Evolutionary conservation across 2,888 invertebrate species (phyloP).

Genomic region (Leptogaster cylindrica): DNA sequence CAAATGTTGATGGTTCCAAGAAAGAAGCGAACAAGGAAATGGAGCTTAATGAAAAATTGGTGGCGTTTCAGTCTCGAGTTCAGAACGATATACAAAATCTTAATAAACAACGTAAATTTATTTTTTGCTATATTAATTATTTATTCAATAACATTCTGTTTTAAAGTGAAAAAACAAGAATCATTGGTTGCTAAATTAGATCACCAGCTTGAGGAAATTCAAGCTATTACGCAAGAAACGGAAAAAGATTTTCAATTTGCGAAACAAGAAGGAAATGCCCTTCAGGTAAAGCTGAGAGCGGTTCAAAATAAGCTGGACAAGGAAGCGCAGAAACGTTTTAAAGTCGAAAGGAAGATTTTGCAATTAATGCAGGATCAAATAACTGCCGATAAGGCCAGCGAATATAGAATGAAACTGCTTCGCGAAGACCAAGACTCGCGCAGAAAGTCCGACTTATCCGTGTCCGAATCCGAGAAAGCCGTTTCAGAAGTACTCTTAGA

Average conservation of each 20-base stretch:
- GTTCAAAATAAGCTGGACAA: conserved; percentile 63
- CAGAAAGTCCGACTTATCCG: conserved; percentile 58
- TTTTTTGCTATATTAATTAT: not conserved
- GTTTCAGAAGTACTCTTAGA: conserved; percentile 62
- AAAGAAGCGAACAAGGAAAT: conserved; percentile 72
- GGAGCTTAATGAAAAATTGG: conserved; percentile 70
- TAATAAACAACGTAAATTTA: conserved; percentile 59
- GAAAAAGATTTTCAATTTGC: conserved; percentile 68
- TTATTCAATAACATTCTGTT: not conserved
- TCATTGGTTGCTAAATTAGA: conserved; percentile 65
- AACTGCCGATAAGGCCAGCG: conserved; percentile 72
- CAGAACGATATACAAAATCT: conserved; percentile 65
- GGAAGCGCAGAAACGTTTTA: conserved; percentile 64
- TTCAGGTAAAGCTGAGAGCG: conserved; percentile 56
- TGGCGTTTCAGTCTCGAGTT: conserved; percentile 67
- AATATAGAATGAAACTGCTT: conserved; percentile 62
- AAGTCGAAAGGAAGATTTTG: conserved; percentile 71
- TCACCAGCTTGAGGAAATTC: conserved; percentile 64
- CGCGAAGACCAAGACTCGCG: conserved; percentile 62
- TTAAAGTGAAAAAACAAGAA: conserved; percentile 65
- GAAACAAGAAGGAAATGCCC: conserved; percentile 59
- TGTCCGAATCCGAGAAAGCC: conserved; percentile 66
- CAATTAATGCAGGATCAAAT: conserved; percentile 71
- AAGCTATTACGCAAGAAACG: conserved; percentile 68
- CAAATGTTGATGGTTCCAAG: conserved; percentile 71